Evolutionary conservation across 2,888 invertebrate genomes (phyloP).

Genomic region (Cheilosia impressa): DNA sequence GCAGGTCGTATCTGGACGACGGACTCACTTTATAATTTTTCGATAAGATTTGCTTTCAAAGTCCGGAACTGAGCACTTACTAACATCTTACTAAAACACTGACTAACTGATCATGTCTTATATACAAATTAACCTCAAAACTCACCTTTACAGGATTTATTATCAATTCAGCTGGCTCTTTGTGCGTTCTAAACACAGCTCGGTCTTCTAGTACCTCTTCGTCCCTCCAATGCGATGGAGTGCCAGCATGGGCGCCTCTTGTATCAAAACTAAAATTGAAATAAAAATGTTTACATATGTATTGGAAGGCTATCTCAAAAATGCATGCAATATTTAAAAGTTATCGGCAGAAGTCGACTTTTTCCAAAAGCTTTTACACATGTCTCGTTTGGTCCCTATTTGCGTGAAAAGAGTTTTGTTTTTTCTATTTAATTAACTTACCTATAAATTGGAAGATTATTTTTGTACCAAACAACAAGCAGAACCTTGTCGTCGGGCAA

Average conservation of each 20-base stretch:
- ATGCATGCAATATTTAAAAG: neutral
- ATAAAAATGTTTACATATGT: conserved; percentile 1
- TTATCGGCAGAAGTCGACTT: neutral
- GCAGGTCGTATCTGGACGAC: too few species aligned
- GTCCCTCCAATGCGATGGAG: conserved; percentile 87
- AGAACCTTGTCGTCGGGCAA: conserved; percentile 91
- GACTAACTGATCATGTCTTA: neutral
- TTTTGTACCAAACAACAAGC: conserved; percentile 96
- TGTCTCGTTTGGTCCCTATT: too few species aligned
- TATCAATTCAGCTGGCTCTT: conserved; percentile 86
- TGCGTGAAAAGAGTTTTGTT: too few species aligned
- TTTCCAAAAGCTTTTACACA: too few species aligned
- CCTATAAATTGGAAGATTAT: conserved; percentile 95
- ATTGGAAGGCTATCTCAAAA: neutral
- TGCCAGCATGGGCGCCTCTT: conserved; percentile 85
- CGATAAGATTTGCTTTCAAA: too few species aligned
- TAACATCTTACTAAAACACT: neutral
- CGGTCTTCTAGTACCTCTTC: conserved; percentile 86
- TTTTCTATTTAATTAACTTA: conserved; percentile 83
- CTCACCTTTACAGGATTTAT: conserved; percentile 86
- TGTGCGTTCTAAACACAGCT: conserved; percentile 86
- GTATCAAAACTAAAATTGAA: conserved; percentile 85
- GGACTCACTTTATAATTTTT: too few species aligned
- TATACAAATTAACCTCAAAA: neutral
- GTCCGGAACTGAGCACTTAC: too few species aligned